Conservation (phyloP, 2,797 vertebrate species). For the Capromys pilorides region DNA sequence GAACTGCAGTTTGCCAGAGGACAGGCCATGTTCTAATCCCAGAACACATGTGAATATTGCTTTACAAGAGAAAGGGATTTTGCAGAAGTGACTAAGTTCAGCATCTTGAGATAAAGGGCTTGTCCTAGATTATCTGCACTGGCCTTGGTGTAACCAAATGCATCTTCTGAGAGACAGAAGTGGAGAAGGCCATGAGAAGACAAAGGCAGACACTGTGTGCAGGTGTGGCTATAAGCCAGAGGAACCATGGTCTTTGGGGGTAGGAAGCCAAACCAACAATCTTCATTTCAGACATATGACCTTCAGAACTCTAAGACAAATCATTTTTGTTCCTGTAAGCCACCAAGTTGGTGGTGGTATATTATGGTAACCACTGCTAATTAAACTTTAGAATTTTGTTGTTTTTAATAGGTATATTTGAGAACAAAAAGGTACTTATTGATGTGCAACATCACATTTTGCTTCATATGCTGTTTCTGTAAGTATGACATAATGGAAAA, state of each 20-base stretch:
- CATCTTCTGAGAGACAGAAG: not conserved
- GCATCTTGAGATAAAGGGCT: not conserved
- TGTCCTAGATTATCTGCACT: not conserved
- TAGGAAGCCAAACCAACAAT: not conserved
- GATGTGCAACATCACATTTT: not conserved
- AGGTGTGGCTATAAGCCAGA: not conserved
- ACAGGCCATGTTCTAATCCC: not conserved
- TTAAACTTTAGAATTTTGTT: slow-evolving; percentile 13
- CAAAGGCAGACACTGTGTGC: not conserved
- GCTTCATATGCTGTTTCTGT: not conserved
- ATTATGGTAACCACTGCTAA: not conserved
- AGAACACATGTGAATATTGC: not conserved
- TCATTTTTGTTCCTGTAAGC: slow-evolving; percentile 21
- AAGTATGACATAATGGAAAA: not conserved
- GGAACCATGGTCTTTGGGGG: not conserved
- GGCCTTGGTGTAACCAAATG: not conserved
- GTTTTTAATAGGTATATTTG: not conserved
- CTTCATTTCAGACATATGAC: slow-evolving; percentile 1
- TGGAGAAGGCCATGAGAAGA: not conserved
- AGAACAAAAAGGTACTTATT: not conserved
- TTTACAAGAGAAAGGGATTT: slow-evolving; percentile 4
- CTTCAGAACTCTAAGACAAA: not conserved
- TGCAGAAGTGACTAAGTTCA: slow-evolving; percentile 16
- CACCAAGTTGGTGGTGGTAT: not conserved
- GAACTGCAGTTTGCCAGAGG: not conserved